These are phyloP conservation scores for Gallinago nigripennis DNA, from an alignment of 2,797 vertebrate species.

Conservation along the genomic window DNA sequence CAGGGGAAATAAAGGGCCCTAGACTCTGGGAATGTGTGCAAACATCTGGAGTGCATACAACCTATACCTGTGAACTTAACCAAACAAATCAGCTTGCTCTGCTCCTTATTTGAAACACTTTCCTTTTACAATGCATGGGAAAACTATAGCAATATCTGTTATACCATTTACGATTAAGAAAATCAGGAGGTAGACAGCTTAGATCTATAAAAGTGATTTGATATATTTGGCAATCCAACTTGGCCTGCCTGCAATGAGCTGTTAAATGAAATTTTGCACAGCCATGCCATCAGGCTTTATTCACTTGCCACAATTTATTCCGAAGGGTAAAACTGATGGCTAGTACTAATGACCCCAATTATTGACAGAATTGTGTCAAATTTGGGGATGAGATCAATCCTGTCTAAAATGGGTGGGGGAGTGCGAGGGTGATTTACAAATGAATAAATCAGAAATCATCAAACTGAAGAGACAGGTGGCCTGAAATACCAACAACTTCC, in stretches of 20 bases:
- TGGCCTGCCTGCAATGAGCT: conserved; percentile 62
- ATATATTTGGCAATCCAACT: conserved; percentile 55
- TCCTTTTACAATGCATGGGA: conserved; percentile 70
- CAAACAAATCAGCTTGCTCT: conserved; percentile 70
- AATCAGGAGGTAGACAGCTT: conserved; percentile 75
- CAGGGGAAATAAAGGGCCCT: conserved; percentile 37
- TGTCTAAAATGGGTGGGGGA: background rate
- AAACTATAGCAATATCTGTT: conserved; percentile 63
- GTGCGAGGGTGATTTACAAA: background rate
- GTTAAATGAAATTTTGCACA: conserved; percentile 72
- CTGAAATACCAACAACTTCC: background rate
- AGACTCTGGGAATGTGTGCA: conserved; percentile 15
- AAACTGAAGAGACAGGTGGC: background rate
- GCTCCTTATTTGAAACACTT: conserved; percentile 76
- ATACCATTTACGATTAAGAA: conserved; percentile 71
- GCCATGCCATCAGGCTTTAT: conserved; percentile 53
- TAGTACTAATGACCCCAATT: background rate
- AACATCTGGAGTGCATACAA: conserved; percentile 77
- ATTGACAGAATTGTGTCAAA: background rate
- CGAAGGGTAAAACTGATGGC: conserved; percentile 29
- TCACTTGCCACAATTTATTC: conserved; percentile 62
- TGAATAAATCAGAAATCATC: background rate
- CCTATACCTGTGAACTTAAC: conserved; percentile 71
- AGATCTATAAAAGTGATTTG: conserved; percentile 72
- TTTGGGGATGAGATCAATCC: background rate